phyloP scores from a whole-genome alignment of 2,888 invertebrate species.

The Tetranychus piercei region DNA sequence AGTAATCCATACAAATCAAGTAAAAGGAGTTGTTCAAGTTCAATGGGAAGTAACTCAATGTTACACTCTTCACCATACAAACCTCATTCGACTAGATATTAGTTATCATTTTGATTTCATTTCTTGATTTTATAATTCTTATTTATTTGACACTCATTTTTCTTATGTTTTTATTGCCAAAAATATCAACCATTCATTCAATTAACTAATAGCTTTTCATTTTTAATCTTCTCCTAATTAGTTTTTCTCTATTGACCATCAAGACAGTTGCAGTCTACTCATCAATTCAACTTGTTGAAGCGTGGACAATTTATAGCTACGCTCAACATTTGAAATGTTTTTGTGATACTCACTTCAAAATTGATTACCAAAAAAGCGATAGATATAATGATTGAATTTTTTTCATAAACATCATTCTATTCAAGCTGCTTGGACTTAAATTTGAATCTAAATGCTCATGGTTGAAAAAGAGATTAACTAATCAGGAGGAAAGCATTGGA shows the following conservation, averaged over 20 bases:
- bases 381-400: too few relatives aligned
- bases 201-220: neutral
- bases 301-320: neutral
- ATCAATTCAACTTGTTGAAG: neutral
- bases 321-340: too few relatives aligned
- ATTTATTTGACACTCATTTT: neutral
- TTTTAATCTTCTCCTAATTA: neutral
- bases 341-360: too few relatives aligned
- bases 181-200: neutral
- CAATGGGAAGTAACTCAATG: neutral
- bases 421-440: too few relatives aligned
- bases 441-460: too few relatives aligned
- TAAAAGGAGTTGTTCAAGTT: neutral
- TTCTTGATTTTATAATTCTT: neutral
- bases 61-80: neutral
- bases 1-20: neutral
- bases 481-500: neutral
- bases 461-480: neutral
- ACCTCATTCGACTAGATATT: constrained; percentile 7
- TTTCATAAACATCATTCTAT: too few relatives aligned
- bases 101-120: neutral
- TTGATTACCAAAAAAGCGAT: too few relatives aligned
- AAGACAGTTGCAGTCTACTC: neutral
- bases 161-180: neutral
- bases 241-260: neutral